Evolutionary conservation across 2,888 invertebrate species (phyloP).

Genomic region (Pandemis corylana): DNA sequence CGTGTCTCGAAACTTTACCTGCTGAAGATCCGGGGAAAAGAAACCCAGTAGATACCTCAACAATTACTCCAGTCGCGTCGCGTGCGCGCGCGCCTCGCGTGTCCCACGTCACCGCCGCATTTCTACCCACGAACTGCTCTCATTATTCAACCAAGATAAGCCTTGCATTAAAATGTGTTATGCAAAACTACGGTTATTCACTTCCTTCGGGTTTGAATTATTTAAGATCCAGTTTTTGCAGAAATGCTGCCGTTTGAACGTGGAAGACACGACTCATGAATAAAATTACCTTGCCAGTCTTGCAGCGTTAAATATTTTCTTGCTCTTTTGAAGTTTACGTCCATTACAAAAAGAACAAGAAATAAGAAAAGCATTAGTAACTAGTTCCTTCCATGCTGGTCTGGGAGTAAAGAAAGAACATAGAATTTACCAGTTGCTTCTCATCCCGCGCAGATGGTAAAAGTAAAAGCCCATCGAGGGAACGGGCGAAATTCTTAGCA

Average conservation of each 20-base stretch:
- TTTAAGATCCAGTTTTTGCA: slow-evolving; percentile 28
- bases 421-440: no score
- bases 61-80: slow-evolving; percentile 33
- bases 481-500: no score
- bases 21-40: slow-evolving; percentile 27
- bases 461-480: no score
- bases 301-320: not conserved
- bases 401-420: no score
- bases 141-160: slow-evolving; percentile 46
- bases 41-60: slow-evolving; percentile 18
- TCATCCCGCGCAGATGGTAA: no score
- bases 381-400: no score
- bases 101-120: slow-evolving; percentile 64
- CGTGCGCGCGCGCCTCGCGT: slow-evolving; percentile 52
- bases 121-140: slow-evolving; percentile 54
- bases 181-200: slow-evolving; percentile 38
- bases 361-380: no score
- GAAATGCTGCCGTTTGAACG: not conserved
- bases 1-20: slow-evolving; percentile 15
- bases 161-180: slow-evolving; percentile 36
- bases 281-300: not conserved
- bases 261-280: not conserved
- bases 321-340: not conserved
- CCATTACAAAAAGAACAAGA: not conserved
- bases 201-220: slow-evolving; percentile 28